Conservation (phyloP, 2,113 vertebrate species). For the Hassar affinis region DNA sequence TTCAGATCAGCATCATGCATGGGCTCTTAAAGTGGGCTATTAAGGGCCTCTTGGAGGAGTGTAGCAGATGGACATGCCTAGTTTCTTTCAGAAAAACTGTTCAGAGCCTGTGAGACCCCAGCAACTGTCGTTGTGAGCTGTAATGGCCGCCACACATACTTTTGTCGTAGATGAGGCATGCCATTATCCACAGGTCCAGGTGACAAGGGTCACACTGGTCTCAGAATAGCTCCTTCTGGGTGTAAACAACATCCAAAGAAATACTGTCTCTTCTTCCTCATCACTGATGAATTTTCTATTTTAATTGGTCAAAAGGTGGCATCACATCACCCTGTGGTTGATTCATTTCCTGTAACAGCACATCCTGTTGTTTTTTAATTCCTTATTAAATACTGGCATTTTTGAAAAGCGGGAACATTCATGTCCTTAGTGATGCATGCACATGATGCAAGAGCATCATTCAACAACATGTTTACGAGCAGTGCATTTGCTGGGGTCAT, state of each 20-base stretch:
- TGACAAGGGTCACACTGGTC: background rate
- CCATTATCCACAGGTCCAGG: background rate
- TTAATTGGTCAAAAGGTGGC: background rate
- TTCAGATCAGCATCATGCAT: background rate
- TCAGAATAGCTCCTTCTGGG: background rate
- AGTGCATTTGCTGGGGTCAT: constrained; percentile 50
- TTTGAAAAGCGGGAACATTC: background rate
- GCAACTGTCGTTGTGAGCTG: background rate
- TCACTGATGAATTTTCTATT: background rate
- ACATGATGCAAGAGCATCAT: background rate
- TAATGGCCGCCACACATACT: background rate
- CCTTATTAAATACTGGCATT: background rate
- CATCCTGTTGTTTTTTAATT: background rate
- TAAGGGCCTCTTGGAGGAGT: background rate
- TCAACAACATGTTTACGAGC: constrained; percentile 23
- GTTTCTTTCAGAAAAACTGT: background rate
- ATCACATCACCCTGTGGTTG: background rate
- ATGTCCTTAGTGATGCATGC: background rate
- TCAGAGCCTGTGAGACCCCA: background rate
- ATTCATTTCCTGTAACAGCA: background rate
- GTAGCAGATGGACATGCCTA: background rate
- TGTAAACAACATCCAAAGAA: too few relatives aligned
- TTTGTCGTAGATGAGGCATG: background rate
- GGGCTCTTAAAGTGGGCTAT: background rate
- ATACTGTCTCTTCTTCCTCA: too few relatives aligned